Conservation (phyloP, 2,888 invertebrate species). For the Acrobeloides nanus region DNA sequence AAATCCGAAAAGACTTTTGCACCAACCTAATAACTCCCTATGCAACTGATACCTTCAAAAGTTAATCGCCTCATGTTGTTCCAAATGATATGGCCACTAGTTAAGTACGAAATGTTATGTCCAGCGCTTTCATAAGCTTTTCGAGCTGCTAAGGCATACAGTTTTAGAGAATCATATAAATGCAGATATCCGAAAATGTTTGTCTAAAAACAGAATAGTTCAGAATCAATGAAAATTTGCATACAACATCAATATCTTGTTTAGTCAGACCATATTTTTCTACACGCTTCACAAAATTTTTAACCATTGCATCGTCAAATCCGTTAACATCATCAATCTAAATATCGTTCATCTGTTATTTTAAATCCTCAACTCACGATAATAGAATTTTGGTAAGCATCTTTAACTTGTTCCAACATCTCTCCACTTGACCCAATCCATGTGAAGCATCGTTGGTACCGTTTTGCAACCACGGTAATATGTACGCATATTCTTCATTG, state of each 20-base stretch:
- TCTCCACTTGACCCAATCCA: slow-evolving; percentile 47
- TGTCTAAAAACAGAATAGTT: slow-evolving; percentile 14
- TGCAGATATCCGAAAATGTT: slow-evolving; percentile 35
- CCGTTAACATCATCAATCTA: slow-evolving; percentile 35
- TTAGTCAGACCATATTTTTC: slow-evolving; percentile 21
- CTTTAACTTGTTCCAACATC: slow-evolving; percentile 43
- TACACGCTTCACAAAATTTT: slow-evolving; percentile 16
- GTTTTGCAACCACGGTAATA: slow-evolving; percentile 46
- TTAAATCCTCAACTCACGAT: too few species aligned
- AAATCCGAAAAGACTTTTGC: too few species aligned
- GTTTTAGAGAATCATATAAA: slow-evolving; percentile 26
- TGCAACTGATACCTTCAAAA: slow-evolving; percentile 42
- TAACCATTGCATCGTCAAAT: slow-evolving; percentile 28
- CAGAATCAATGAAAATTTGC: too few species aligned
- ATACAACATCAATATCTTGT: slow-evolving; percentile 28
- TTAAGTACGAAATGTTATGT: slow-evolving; percentile 30
- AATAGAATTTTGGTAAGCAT: slow-evolving; percentile 46
- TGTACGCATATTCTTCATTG: slow-evolving; percentile 42
- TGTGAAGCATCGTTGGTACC: slow-evolving; percentile 39
- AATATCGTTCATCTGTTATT: slow-evolving; percentile 7
- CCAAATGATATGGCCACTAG: slow-evolving; percentile 45
- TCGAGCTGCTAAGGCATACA: slow-evolving; percentile 41
- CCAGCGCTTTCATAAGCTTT: slow-evolving; percentile 22
- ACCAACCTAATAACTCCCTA: too few species aligned
- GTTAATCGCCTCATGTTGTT: slow-evolving; percentile 41